Percentiles rank a stretch among this genome's conserved stretches.
These are phyloP conservation scores for Ips nitidus DNA, from an alignment of 1,140 invertebrate species.

Conservation along the genomic window DNA sequence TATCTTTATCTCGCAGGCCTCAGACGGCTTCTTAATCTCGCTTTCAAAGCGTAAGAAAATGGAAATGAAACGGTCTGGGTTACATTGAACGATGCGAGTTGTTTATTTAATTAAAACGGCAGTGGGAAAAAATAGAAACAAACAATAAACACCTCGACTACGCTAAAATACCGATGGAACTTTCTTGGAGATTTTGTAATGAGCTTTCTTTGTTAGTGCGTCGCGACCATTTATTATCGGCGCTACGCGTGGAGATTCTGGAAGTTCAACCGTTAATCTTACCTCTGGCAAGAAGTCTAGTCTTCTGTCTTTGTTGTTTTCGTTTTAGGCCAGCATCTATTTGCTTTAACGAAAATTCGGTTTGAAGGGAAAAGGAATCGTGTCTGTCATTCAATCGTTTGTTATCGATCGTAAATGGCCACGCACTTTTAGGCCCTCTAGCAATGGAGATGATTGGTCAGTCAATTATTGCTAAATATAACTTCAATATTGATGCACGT, in stretches of 20 bases:
- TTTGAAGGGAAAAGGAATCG: too few relatives aligned
- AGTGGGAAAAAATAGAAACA: constrained; percentile 23
- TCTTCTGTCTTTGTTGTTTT: too few relatives aligned
- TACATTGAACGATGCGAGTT: constrained; percentile 24
- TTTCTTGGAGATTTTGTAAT: constrained; percentile 32
- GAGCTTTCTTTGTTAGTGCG: constrained; percentile 27
- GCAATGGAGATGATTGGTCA: too few relatives aligned
- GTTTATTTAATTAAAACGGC: constrained; percentile 24
- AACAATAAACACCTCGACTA: constrained; percentile 28
- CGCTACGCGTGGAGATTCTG: constrained; percentile 10
- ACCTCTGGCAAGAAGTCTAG: too few relatives aligned
- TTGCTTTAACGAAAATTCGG: too few relatives aligned
- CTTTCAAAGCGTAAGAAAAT: constrained; percentile 17
- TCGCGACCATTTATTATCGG: constrained; percentile 23
- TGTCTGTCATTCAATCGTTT: too few relatives aligned
- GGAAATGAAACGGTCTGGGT: constrained; percentile 23
- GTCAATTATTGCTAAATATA: too few relatives aligned
- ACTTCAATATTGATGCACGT: too few relatives aligned
- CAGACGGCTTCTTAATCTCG: constrained; percentile 1
- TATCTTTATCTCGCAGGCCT: constrained; percentile 7
- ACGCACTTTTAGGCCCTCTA: too few relatives aligned
- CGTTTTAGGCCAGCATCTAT: too few relatives aligned
- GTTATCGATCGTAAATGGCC: too few relatives aligned
- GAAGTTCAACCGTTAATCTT: constrained; percentile 13
- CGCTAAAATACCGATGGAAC: constrained; percentile 20